phyloP scores from a whole-genome alignment of 1,140 invertebrate species.

The Gryon sp. region DNA sequence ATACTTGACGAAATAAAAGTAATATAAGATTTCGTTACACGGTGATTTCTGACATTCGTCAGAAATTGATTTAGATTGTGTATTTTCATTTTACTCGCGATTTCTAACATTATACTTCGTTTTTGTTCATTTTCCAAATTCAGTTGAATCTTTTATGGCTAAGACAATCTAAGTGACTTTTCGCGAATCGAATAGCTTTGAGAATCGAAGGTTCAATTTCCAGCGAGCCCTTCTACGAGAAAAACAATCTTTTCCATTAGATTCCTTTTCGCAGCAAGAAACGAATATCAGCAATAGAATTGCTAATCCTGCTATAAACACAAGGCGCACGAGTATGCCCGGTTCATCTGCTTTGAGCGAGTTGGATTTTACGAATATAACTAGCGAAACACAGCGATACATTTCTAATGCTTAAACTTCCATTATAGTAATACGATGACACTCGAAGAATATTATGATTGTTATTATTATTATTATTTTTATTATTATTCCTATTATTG shows the following conservation, averaged over 20 bases:
- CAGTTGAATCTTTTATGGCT: slow-evolving; percentile 30
- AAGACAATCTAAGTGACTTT: slow-evolving; percentile 54
- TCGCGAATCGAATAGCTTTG: slow-evolving; percentile 57
- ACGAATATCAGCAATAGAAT: slow-evolving; percentile 71
- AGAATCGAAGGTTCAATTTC: slow-evolving; percentile 68
- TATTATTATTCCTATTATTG: no score
- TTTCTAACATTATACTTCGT: slow-evolving; percentile 40
- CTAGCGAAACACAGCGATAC: slow-evolving; percentile 23
- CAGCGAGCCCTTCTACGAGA: slow-evolving; percentile 52
- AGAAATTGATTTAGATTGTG: slow-evolving; percentile 9
- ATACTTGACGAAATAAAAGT: no score
- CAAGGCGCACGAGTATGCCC: slow-evolving; percentile 32
- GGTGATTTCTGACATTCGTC: no score
- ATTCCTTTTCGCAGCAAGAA: slow-evolving; percentile 45
- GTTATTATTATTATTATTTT: no score
- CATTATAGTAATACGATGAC: slow-evolving; percentile 37
- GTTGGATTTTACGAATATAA: slow-evolving; percentile 44
- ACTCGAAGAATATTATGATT: slow-evolving; percentile 22
- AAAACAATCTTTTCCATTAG: slow-evolving; percentile 69
- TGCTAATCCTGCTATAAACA: slow-evolving; percentile 73
- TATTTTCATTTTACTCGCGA: slow-evolving; percentile 11
- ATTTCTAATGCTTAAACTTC: slow-evolving; percentile 45
- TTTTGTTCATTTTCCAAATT: slow-evolving; percentile 47
- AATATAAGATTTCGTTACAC: no score
- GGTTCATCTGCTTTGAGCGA: slow-evolving; percentile 52